Conservation (phyloP, 2,797 vertebrate species). For the Gobio occitaniae region DNA sequence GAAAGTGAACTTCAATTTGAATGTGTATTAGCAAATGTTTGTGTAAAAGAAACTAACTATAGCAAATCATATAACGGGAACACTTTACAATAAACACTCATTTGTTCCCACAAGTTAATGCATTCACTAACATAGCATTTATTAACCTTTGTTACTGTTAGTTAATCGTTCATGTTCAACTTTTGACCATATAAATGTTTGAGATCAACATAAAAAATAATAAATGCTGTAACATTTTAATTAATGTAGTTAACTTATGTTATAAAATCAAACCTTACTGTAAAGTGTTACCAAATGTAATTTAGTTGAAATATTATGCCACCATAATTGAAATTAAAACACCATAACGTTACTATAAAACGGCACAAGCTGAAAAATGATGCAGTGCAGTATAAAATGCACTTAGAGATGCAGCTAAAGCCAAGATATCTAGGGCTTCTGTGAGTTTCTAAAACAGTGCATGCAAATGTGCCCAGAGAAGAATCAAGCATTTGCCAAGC, state of each 20-base stretch:
- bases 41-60: background rate
- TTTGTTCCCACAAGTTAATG: background rate
- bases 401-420: background rate
- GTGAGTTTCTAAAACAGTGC: slow-evolving; percentile 20
- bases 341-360: background rate
- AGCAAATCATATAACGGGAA: background rate
- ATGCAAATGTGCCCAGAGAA: slow-evolving; percentile 3
- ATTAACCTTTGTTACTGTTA: background rate
- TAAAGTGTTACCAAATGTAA: background rate
- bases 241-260: background rate
- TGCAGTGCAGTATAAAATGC: background rate
- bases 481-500: slow-evolving; percentile 25
- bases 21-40: background rate
- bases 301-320: background rate
- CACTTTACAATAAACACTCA: background rate
- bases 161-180: background rate
- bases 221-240: background rate
- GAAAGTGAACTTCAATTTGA: background rate
- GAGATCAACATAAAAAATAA: background rate
- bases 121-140: background rate
- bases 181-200: background rate
- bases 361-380: background rate
- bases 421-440: slow-evolving; percentile 6
- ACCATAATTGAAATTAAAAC: background rate
- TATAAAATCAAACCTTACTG: background rate